A percentile compares a stretch with the other conserved stretches of the same genome.
These are phyloP conservation scores for Pampusana beccarii DNA, from an alignment of 2,113 vertebrate species.

Conservation along the genomic window DNA sequence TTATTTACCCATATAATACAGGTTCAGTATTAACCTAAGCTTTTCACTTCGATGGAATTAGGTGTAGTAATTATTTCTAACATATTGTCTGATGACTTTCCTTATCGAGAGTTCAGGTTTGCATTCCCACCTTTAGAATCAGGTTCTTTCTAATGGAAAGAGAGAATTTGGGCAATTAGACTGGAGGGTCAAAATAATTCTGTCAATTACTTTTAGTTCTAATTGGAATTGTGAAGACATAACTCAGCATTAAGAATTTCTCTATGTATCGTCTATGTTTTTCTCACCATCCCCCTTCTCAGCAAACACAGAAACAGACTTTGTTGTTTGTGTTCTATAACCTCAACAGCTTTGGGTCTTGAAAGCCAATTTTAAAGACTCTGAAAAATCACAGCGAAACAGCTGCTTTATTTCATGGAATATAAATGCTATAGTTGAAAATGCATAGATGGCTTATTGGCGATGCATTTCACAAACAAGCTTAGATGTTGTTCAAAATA, in stretches of 20 bases:
- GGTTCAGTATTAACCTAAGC: background rate
- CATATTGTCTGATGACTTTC: background rate
- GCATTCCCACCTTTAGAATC: background rate
- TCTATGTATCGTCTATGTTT: background rate
- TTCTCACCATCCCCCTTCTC: background rate
- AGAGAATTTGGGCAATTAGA: background rate
- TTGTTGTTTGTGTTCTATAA: conserved; percentile 10
- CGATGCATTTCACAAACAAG: conserved; percentile 50
- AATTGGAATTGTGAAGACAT: background rate
- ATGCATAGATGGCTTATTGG: conserved; percentile 57
- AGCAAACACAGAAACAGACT: conserved; percentile 8
- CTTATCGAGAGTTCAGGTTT: background rate
- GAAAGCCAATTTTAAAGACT: conserved; percentile 43
- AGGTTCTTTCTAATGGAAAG: background rate
- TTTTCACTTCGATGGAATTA: background rate
- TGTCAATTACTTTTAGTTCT: background rate
- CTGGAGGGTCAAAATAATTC: conserved; percentile 5
- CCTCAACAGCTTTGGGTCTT: background rate
- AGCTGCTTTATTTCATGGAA: conserved; percentile 59
- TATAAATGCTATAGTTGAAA: conserved; percentile 47
- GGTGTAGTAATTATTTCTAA: background rate
- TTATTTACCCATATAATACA: background rate
- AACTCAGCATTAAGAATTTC: background rate
- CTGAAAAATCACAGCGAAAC: conserved; percentile 40
- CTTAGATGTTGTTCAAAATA: conserved; percentile 66